Evolutionary conservation across 1,140 invertebrate genomes (phyloP).

Genomic region (Watersipora subatra): DNA sequence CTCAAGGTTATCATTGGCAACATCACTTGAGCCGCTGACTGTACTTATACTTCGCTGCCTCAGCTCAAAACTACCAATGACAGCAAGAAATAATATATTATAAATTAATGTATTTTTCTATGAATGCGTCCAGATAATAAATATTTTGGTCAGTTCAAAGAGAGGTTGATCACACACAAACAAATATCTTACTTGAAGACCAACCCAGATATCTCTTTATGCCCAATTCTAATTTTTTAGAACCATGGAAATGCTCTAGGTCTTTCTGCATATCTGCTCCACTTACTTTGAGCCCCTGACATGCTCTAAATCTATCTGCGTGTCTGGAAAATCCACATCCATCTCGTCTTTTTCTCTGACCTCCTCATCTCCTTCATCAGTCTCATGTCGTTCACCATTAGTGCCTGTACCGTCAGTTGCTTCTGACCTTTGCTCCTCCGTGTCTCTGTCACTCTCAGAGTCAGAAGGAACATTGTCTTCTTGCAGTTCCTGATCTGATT

Average conservation of each 20-base stretch:
- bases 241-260: no score
- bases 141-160: no score
- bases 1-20: background rate
- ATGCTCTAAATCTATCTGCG: constrained; percentile 39
- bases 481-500: background rate
- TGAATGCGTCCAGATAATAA: no score
- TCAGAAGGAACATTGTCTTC: background rate
- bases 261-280: no score
- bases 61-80: background rate
- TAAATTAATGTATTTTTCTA: constrained; percentile 4
- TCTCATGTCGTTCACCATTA: constrained; percentile 3
- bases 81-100: no score
- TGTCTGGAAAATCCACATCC: constrained; percentile 44
- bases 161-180: no score
- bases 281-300: constrained; percentile 40
- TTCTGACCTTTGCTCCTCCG: constrained; percentile 1
- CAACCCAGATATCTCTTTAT: no score
- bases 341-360: constrained; percentile 11
- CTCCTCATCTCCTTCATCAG: constrained; percentile 8
- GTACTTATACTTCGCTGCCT: background rate
- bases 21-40: background rate
- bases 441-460: background rate
- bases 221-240: no score
- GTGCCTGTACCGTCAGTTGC: background rate
- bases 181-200: no score